Conservation (phyloP, 2,888 invertebrate species). For the Alviniconcha strummeri region DNA sequence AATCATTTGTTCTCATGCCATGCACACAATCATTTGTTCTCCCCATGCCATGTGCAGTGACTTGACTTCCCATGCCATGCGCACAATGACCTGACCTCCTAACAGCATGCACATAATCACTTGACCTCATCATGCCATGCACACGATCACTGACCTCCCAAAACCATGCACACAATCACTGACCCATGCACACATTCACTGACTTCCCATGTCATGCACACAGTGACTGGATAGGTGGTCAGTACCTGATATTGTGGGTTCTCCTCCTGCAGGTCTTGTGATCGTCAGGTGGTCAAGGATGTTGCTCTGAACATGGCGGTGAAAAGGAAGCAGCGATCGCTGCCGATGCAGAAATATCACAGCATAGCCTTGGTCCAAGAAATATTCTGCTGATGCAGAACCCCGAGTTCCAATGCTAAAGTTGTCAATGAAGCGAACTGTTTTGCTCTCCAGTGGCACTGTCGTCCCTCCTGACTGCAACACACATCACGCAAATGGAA, state of each 20-base stretch:
- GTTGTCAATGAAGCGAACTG: conserved; percentile 98
- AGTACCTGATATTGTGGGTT: conserved; percentile 10
- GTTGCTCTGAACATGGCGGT: conserved; percentile 82
- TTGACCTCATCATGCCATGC: too few species aligned
- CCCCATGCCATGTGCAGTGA: too few species aligned
- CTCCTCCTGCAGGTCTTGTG: background rate
- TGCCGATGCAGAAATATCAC: conserved; percentile 95
- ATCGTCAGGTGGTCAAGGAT: conserved; percentile 58
- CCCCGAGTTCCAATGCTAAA: conserved; percentile 98
- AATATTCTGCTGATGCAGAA: conserved; percentile 94
- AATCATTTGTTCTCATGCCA: too few species aligned
- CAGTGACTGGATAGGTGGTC: too few species aligned
- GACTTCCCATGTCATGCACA: too few species aligned
- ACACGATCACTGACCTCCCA: too few species aligned
- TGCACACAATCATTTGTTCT: too few species aligned
- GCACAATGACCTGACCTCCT: too few species aligned
- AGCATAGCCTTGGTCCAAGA: conserved; percentile 86
- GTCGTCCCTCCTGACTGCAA: conserved; percentile 94
- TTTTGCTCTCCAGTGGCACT: conserved; percentile 96
- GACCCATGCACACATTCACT: too few species aligned
- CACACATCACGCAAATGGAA: background rate
- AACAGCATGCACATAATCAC: too few species aligned
- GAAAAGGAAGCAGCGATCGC: conserved; percentile 93
- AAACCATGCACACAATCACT: too few species aligned
- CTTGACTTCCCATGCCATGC: too few species aligned